A percentile compares a stretch with the other conserved stretches of the same genome.
These are phyloP conservation scores for Bombycilla garrulus DNA, from an alignment of 2,113 vertebrate species.

Conservation along the genomic window DNA sequence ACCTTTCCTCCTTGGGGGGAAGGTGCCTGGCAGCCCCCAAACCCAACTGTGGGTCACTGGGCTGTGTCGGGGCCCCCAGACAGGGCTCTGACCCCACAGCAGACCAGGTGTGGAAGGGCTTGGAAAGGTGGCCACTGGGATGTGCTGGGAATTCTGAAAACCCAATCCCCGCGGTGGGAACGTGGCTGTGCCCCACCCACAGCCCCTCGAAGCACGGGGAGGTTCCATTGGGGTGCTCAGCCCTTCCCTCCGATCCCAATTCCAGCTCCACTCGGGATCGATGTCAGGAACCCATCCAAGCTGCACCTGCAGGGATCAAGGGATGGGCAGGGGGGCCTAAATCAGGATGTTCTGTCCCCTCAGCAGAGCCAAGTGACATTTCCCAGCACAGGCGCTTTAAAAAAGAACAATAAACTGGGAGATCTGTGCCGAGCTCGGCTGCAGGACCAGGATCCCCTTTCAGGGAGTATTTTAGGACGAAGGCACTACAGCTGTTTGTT, in stretches of 20 bases:
- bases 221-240: no score
- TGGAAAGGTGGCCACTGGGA: not conserved
- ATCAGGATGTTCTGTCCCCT: not conserved
- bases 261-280: accelerated
- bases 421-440: not conserved
- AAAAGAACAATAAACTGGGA: not conserved
- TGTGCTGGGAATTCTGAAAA: not conserved
- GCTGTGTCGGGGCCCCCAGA: not conserved
- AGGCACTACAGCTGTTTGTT: constrained; percentile 30
- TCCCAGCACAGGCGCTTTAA: not conserved
- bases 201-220: not conserved
- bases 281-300: accelerated
- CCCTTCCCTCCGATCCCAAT: not conserved
- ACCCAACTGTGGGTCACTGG: not conserved
- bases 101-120: not conserved
- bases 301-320: not conserved
- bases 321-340: not conserved
- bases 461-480: constrained; percentile 48
- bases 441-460: constrained; percentile 20
- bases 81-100: not conserved
- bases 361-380: not conserved
- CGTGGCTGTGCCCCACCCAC: accelerated
- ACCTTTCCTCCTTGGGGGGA: not conserved
- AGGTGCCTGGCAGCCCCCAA: not conserved
- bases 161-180: accelerated